phyloP scores from a whole-genome alignment of 2,113 vertebrate species.

The Aegithalos caudatus region DNA sequence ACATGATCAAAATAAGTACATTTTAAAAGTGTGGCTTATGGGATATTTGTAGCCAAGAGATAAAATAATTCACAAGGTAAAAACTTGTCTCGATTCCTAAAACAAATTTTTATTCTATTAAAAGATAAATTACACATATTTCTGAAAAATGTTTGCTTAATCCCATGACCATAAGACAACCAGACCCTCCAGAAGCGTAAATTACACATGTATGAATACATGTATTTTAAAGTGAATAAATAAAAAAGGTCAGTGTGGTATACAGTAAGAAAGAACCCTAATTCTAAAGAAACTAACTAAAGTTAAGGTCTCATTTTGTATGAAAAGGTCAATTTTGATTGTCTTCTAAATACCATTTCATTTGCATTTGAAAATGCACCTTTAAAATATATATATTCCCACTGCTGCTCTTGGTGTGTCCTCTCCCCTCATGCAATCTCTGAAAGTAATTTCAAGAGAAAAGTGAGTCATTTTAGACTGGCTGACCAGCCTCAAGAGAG shows the following conservation, averaged over 20 bases:
- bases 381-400: background rate
- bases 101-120: background rate
- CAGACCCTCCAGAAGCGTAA: background rate
- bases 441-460: conserved; percentile 2
- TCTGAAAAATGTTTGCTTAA: background rate
- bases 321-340: background rate
- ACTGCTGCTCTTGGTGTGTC: background rate
- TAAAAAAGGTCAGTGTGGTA: background rate
- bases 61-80: background rate
- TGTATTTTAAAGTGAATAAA: background rate
- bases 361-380: background rate
- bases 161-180: background rate
- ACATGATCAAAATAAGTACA: background rate
- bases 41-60: background rate
- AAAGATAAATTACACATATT: background rate
- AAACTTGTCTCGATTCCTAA: background rate
- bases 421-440: background rate
- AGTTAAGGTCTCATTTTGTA: background rate
- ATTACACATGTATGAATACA: background rate
- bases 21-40: background rate
- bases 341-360: background rate
- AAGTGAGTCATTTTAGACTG: background rate
- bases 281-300: background rate
- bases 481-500: background rate
- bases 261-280: background rate